A percentile compares a stretch with the other conserved stretches of the same genome.
Conservation (phyloP, 2,888 invertebrate species). For the Drosophila nr. perissopoda region DNA sequence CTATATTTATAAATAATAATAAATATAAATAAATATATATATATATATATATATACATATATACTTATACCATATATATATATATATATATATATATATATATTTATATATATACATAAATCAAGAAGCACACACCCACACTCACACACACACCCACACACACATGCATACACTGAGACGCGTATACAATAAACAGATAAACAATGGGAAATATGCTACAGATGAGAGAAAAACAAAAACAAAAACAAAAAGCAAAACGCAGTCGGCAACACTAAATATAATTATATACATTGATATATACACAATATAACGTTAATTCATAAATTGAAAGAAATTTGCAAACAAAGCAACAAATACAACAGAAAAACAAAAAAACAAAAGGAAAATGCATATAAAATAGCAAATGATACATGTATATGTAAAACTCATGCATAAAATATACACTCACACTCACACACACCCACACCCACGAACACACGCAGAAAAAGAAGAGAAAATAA, state of each 20-base stretch:
- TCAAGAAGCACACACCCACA: conserved; percentile 29
- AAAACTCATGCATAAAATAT: conserved; percentile 46
- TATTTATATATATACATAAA: conserved; percentile 25
- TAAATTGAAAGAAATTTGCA: conserved; percentile 53
- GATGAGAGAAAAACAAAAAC: conserved; percentile 24
- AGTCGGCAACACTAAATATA: conserved; percentile 34
- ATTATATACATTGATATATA: conserved; percentile 38
- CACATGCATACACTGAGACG: conserved; percentile 25
- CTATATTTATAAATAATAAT: conserved; percentile 48
- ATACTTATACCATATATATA: conserved; percentile 35
- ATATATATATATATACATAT: conserved; percentile 31
- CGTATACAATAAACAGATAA: conserved; percentile 28
- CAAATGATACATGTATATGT: conserved; percentile 34
- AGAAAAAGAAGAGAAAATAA: not conserved
- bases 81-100: conserved; percentile 34
- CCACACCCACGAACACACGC: conserved; percentile 9
- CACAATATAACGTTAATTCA: conserved; percentile 44
- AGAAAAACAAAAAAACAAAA: not conserved
- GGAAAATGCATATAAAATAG: conserved; percentile 28
- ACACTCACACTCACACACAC: not conserved
- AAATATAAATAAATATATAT: conserved; percentile 32
- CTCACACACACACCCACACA: conserved; percentile 15
- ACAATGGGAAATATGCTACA: conserved; percentile 38
- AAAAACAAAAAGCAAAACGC: conserved; percentile 11
- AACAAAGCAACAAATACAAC: not conserved